Evolutionary conservation across 2,888 invertebrate genomes (phyloP), one percentile per base, ranked within the genome.

Genomic region (Aporophyla lueneburgensis): DNA sequence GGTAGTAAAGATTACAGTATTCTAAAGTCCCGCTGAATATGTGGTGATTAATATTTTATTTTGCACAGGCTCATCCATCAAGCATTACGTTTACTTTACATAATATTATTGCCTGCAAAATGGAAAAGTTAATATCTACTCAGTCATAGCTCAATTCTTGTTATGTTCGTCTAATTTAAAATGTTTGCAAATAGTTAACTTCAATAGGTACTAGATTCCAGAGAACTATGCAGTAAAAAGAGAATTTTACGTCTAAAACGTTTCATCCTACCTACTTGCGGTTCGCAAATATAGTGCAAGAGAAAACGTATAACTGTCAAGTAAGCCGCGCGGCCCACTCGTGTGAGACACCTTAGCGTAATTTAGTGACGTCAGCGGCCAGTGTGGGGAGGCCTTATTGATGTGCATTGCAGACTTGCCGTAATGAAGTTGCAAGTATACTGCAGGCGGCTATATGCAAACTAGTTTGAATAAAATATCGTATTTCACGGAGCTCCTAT

Each of bases 281-380:
- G 83, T 82, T 85, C 86, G 89, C 88, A 89, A 89, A 89, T 90
- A 92, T 91, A 83, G 67, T 90, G 91, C 91, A 91, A 88, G 89
- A 87, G 89, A 83, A 88, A 89, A 87, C 87, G 83, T 88, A 89
- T 86, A 86, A 85, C 87, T 90, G 89, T 89, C 90, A 89, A 88
- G 89, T 88, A 81, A 86, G 89, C 76, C 78, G 84, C 86, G 87
- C 87, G 86, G 87, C 88, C 88, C 78, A 53, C 80, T 79, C 75
- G 83, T 87, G 86, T 86, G 86, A 83, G 77, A 86, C 86, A 86
- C 83, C 84, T 83, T 78, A 77, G 65, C 68, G 65, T 74, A 74
- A 83, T 86, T 71, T 86, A 83, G 74, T 63, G 71, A 83, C 74
- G 83, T 83, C 83, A 83, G 66, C 73, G 68, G 73, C 72, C 63